Percentiles rank a stretch among this genome's conserved stretches.
These are phyloP conservation scores for Heliconius hermathena DNA, from an alignment of 1,140 invertebrate species.

Conservation along the genomic window DNA sequence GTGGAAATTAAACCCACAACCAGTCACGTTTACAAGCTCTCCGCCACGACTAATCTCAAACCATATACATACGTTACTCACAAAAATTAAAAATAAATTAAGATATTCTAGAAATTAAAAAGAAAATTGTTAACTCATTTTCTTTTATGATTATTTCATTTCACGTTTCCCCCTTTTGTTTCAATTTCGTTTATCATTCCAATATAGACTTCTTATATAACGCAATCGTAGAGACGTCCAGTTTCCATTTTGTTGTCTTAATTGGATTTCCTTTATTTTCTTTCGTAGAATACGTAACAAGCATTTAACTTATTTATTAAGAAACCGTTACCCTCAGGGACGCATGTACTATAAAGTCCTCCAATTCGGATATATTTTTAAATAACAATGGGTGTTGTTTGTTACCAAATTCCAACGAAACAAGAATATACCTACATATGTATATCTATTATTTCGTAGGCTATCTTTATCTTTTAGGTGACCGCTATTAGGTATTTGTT, in stretches of 20 bases:
- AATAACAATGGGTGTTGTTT: too few species aligned
- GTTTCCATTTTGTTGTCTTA: constrained; percentile 1
- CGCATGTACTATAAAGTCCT: neutral
- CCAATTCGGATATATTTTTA: neutral
- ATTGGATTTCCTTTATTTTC: constrained; percentile 17
- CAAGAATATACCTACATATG: too few species aligned
- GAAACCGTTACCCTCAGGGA: neutral
- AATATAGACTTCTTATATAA: constrained; percentile 10
- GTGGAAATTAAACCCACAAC: too few species aligned
- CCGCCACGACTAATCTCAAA: neutral
- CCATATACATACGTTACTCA: neutral
- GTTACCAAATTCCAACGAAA: too few species aligned
- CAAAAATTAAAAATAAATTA: neutral
- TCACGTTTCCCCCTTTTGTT: constrained; percentile 10
- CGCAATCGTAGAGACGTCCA: constrained; percentile 10
- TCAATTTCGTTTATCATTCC: constrained; percentile 15
- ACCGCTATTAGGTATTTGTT: too few species aligned
- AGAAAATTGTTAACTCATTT: constrained; percentile 1
- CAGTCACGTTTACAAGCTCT: too few species aligned
- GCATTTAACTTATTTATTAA: neutral
- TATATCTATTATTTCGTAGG: too few species aligned
- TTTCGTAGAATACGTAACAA: neutral
- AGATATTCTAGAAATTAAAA: neutral
- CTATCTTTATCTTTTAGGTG: too few species aligned
- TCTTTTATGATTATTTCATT: constrained; percentile 3